Conservation (phyloP, 2,888 invertebrate species). For the Orchesellides sinensis region DNA sequence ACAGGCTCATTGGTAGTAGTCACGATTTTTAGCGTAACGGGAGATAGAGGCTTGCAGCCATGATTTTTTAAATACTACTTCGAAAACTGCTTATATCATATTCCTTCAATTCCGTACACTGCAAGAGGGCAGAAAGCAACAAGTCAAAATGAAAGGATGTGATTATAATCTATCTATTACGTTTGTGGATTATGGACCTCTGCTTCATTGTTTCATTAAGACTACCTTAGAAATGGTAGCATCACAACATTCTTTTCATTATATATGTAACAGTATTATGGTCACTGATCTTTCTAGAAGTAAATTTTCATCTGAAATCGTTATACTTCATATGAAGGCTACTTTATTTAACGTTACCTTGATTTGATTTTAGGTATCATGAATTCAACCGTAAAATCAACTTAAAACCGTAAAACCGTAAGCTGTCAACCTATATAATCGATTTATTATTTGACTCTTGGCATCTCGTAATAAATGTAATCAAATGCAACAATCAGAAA, state of each 20-base stretch:
- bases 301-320: no score
- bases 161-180: neutral
- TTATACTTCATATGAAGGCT: neutral
- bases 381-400: conserved; percentile 24
- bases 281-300: no score
- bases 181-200: conserved; percentile 13
- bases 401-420: conserved; percentile 38
- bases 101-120: conserved; percentile 4
- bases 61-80: neutral
- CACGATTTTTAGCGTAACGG: neutral
- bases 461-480: no score
- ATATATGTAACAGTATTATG: no score
- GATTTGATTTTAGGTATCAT: no score
- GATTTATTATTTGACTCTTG: no score
- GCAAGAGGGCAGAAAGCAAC: conserved; percentile 3
- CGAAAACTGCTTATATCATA: conserved; percentile 5
- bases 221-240: neutral
- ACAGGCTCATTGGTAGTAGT: neutral
- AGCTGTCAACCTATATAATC: conserved; percentile 24
- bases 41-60: conserved; percentile 1
- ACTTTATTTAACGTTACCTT: neutral
- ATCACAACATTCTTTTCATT: neutral
- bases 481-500: no score
- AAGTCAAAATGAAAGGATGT: no score
- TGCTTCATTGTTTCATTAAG: neutral